Evolutionary conservation across 2,888 invertebrate species (phyloP).

Genomic region (Xestia ashworthii): DNA sequence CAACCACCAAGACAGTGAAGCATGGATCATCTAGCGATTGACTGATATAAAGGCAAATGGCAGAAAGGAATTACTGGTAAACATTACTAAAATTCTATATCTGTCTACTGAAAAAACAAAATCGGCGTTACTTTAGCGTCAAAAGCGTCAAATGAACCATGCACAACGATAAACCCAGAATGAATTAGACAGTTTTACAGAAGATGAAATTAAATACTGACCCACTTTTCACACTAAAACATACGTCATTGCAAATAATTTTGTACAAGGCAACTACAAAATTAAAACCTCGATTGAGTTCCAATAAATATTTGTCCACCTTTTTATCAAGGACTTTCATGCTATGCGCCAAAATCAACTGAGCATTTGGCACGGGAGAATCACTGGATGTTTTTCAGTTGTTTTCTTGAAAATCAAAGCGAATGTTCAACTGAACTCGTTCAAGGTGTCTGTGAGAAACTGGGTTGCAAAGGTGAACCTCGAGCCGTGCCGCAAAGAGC

Average conservation of each 20-base stretch:
- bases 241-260: neutral
- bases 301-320: conserved; percentile 38
- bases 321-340: conserved; percentile 14
- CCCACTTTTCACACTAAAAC: conserved; percentile 1
- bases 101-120: neutral
- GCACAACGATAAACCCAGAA: neutral
- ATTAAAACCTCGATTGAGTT: neutral
- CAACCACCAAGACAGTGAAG: neutral
- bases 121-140: accelerated
- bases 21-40: neutral
- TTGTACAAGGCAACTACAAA: neutral
- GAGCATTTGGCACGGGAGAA: conserved; percentile 41
- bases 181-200: neutral
- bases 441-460: conserved; percentile 52
- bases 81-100: neutral
- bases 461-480: conserved; percentile 48
- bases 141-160: neutral
- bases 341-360: conserved; percentile 49
- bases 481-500: conserved; percentile 34
- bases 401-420: conserved; percentile 60
- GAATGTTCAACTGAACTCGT: conserved; percentile 26
- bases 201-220: conserved; percentile 2
- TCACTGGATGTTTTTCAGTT: conserved; percentile 12
- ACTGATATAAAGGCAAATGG: neutral
- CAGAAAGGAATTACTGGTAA: neutral